Base-by-base conservation (phyloP, 2,797 vertebrate genomes). In the Australoheros facetus region DNA sequence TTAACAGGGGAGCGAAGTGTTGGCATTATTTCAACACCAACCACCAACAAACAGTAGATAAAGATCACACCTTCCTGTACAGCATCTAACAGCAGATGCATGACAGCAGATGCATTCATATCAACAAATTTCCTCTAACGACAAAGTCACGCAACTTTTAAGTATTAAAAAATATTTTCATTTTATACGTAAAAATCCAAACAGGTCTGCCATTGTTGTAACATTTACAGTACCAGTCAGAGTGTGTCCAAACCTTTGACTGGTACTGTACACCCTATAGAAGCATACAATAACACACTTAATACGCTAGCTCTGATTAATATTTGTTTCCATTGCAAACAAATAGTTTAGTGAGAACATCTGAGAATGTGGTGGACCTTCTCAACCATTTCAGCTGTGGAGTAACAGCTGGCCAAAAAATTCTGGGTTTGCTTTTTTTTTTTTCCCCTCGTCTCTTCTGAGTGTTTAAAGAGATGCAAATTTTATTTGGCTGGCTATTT, bases 51-150 rank as follows among this genome's bases (percentile, higher is more conserved):
- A 59, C 16, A 10, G 5, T 5, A 55, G 79, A 81, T 79, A 72
- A 72, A 69, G 39, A 88, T 83, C 62, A 75, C 59, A 14, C 39
- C 28, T 73, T 48, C 28, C 39, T 78, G 37, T 4, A 17, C 17
- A 75, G 23, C 21, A 28, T 21, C 62, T 30, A 57, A 56, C 37
- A 72, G 55, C 51, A 48, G 26, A 72, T 30, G 60, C 62, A 9
- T 17, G 48, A 51, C 37, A 72, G 57, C 51, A 48, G n/a, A 72
- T 30, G 60, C 57, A 9, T 17, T 54, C 7, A 11, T 7, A 59
- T 37, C 16, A 77, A 5, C 7, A 17, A 37, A 30, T n/a, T 1
- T 12, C 1, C 9, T 11, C 14, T 14, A 66, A 55, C 39, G 2
- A 39, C 1, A n/a, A 17, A 59, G 48, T 32, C 42, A 28, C 1